Conservation (phyloP, 2,113 vertebrate species). For the Loxodonta africana region DNA sequence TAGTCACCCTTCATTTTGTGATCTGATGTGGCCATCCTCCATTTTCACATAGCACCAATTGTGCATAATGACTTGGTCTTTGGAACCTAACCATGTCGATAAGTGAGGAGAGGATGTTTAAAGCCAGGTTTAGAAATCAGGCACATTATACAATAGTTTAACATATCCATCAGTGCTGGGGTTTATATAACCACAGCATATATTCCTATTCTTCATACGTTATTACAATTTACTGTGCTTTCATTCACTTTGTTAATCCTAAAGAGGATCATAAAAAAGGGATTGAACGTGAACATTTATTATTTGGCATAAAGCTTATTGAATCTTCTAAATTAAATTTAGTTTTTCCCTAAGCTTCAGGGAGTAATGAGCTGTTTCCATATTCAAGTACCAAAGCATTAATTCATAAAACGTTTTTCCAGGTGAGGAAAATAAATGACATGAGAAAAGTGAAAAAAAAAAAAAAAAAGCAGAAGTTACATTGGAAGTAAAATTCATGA, state of each 20-base stretch:
- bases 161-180: neutral
- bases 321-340: constrained; percentile 29
- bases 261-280: constrained; percentile 18
- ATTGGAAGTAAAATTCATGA: neutral
- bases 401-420: neutral
- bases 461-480: neutral
- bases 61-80: too few species aligned
- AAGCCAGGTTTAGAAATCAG: neutral
- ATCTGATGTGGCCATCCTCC: too few species aligned
- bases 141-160: neutral
- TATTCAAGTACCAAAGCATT: neutral
- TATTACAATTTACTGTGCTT: neutral
- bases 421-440: neutral
- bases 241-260: constrained; percentile 1
- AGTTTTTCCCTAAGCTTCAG: neutral
- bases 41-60: too few species aligned
- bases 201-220: neutral
- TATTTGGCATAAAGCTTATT: constrained; percentile 17
- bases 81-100: too few species aligned
- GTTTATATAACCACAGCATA: neutral
- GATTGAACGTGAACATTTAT: neutral
- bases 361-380: neutral
- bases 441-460: neutral
- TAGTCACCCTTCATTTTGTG: too few species aligned
- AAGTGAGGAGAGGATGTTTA: too few species aligned